phyloP scores from a whole-genome alignment of 1,140 invertebrate genomes.

The Drosophila asahinai region DNA sequence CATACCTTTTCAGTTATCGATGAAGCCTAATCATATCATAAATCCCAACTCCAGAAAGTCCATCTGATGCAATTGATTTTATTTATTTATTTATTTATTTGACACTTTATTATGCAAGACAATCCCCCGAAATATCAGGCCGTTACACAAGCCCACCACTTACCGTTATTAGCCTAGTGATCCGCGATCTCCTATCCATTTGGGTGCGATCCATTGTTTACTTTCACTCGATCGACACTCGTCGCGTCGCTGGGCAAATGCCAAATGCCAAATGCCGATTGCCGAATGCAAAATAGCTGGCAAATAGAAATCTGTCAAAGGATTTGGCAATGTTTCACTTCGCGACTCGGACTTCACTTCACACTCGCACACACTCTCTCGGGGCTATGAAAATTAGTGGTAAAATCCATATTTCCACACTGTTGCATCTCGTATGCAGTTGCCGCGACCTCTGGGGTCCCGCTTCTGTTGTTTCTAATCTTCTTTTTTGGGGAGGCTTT shows the following conservation, averaged over 20 bases:
- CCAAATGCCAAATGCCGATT: slow-evolving; percentile 26
- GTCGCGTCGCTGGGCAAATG: slow-evolving; percentile 28
- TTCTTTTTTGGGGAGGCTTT: slow-evolving; percentile 31
- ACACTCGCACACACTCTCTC: slow-evolving; percentile 26
- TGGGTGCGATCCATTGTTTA: slow-evolving; percentile 67
- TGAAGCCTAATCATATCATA: not conserved
- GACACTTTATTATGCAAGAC: slow-evolving; percentile 41
- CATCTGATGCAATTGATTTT: slow-evolving; percentile 8
- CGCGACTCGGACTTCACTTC: slow-evolving; percentile 17
- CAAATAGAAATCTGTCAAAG: slow-evolving; percentile 55
- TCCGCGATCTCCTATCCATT: slow-evolving; percentile 60
- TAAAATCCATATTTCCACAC: slow-evolving; percentile 60
- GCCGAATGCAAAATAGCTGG: slow-evolving; percentile 46
- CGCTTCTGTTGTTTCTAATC: slow-evolving; percentile 28
- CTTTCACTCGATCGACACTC: slow-evolving; percentile 67
- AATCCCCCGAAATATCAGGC: not conserved
- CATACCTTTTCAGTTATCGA: not conserved
- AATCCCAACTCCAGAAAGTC: rapidly evolving
- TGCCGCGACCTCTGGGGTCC: slow-evolving; percentile 46
- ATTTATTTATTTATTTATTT: slow-evolving; percentile 7
- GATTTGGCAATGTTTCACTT: slow-evolving; percentile 51
- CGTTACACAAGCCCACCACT: slow-evolving; percentile 34
- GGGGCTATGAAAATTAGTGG: slow-evolving; percentile 35
- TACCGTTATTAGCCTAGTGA: slow-evolving; percentile 68
- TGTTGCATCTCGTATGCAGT: slow-evolving; percentile 31